A percentile compares a stretch with the other conserved stretches of the same genome.
Evolutionary conservation across 37 sponge, comb jelly and placozoan genomes (phyloP).

Genomic region (Bolinopsis microptera): DNA sequence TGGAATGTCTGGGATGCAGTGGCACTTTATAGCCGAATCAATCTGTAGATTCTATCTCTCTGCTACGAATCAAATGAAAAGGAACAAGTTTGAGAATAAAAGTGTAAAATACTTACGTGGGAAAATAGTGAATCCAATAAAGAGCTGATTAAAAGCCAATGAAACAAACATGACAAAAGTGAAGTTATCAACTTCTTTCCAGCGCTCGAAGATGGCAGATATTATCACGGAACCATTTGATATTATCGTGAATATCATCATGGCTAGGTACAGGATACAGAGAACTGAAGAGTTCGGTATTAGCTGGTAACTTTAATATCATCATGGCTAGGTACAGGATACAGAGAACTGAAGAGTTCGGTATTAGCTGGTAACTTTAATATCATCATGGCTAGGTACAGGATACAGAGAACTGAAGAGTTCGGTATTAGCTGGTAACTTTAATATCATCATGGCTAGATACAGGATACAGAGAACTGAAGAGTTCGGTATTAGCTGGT

Average conservation of each 20-base stretch:
- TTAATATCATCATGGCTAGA: too few species aligned
- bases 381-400: conserved; percentile 41
- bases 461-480: background rate
- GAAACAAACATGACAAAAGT: conserved; percentile 50
- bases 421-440: too few species aligned
- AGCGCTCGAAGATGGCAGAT: conserved; percentile 29
- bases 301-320: too few species aligned
- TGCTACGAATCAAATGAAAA: too few species aligned
- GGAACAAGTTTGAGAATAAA: too few species aligned
- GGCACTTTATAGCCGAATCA: too few species aligned
- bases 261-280: conserved; percentile 27
- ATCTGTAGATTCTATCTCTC: too few species aligned
- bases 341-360: background rate
- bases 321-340: background rate
- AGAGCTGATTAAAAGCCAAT: background rate
- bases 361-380: too few species aligned
- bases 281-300: conserved; percentile 8
- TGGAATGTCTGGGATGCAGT: too few species aligned
- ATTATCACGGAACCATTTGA: conserved; percentile 6
- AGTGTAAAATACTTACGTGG: conserved; percentile 46
- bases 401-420: conserved; percentile 26
- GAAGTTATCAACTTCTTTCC: conserved; percentile 39
- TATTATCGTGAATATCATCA: conserved; percentile 18
- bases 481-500: background rate
- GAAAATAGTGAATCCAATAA: conserved; percentile 24